Conservation (phyloP, 2,797 vertebrate genomes). For the Neopelma chrysocephalum region DNA sequence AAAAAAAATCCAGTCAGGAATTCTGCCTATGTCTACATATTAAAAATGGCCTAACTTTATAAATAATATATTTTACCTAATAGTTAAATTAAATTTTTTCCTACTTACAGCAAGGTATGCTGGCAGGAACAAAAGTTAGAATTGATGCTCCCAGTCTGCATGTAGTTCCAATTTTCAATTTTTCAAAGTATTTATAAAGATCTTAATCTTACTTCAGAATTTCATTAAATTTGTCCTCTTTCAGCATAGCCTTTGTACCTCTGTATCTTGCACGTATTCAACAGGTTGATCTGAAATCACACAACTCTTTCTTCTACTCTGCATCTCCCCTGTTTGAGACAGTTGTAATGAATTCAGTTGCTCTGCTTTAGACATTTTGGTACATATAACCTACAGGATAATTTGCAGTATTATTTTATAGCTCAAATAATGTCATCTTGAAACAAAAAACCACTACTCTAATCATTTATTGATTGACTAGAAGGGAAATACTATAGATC, state of each 20-base stretch:
- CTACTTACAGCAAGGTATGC: neutral
- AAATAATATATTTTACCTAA: neutral
- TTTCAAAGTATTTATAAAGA: neutral
- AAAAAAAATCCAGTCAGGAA: neutral
- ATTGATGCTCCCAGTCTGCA: neutral
- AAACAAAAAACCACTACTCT: neutral
- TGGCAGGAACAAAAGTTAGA: neutral
- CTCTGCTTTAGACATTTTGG: neutral
- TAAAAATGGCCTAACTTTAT: neutral
- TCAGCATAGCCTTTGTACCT: neutral
- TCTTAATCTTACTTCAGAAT: neutral
- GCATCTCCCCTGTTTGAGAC: neutral
- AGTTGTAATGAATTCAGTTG: neutral
- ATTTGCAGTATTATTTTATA: slow-evolving; percentile 11
- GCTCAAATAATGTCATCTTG: neutral
- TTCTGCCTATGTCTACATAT: neutral
- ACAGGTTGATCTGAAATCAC: neutral
- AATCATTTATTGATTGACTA: slow-evolving; percentile 15
- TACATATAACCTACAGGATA: neutral
- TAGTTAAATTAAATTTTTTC: neutral
- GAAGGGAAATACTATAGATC: neutral
- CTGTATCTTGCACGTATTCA: neutral
- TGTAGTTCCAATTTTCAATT: neutral
- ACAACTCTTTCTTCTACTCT: neutral
- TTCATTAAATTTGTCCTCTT: neutral